Evolutionary conservation across 2,113 vertebrate species (phyloP), one percentile per base, ranked within the genome.

Genomic region (Callithrix jacchus): DNA sequence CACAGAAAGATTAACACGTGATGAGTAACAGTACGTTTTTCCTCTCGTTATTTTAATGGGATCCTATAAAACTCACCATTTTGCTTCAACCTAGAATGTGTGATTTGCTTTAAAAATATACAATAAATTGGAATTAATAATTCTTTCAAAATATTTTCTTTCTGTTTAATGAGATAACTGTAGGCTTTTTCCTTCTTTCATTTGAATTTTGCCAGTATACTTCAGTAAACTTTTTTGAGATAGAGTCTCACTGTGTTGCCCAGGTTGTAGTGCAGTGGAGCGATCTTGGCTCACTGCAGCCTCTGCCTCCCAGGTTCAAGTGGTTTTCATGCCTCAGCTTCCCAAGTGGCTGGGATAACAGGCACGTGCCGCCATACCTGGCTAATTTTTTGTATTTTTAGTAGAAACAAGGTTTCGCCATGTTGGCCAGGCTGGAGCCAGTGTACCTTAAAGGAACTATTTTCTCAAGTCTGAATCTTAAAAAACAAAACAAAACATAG

Each of bases 81-180:
- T 77, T 71, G 45, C 37, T 73, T 66, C n/a, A 74, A 77, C 45
- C 27, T 77, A 70, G 1, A 91, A 56, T 79, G 79, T 89, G 42
- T n/a, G 76, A 56, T 32, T 76, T 85, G 27, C 88, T 87, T 89
- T 14, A 77, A 71, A 71, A 88, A 40, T 71, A 91, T 90, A 91
- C 32, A 64, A 95, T 47, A 92, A 76, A 95, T 83, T 90, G 58
- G 90, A 74, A 68, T 88, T 89, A 87, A 68, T 82, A 77, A 42
- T 58, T 70, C 83, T 94, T 95, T 94, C 56, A 81, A 74, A 82
- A 35, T 87, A 10, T 77, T 86, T 84, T 58, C n/a, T n/a, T n/a
- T n/a, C 3, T 37, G n/a, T 91, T 27, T 79, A 56, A 71, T 91
- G 45, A 42, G 35, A 76, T 52, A 16, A 32, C 42, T 76, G 4